These are phyloP conservation scores for Caenorhabditis sulstoni DNA, from an alignment of 2,888 invertebrate genomes.

Conservation along the genomic window DNA sequence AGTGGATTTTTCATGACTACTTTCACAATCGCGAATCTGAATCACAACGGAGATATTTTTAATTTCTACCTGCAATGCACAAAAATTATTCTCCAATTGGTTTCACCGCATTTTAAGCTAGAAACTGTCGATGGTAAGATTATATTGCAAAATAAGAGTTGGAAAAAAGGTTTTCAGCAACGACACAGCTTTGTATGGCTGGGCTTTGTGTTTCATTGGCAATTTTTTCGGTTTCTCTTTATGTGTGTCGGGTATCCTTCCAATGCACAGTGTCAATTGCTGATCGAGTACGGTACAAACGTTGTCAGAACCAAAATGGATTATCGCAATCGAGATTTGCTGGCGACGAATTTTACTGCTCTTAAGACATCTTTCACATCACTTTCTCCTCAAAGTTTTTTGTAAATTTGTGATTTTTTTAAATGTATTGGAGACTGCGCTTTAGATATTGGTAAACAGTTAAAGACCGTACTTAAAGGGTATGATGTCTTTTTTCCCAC, in stretches of 20 bases:
- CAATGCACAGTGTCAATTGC: slow-evolving; percentile 54
- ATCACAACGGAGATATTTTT: slow-evolving; percentile 28
- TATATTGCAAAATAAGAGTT: neutral
- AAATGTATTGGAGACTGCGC: too few relatives aligned
- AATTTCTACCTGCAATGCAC: slow-evolving; percentile 38
- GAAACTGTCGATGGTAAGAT: slow-evolving; percentile 45
- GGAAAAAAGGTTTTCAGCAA: slow-evolving; percentile 39
- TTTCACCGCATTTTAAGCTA: slow-evolving; percentile 23
- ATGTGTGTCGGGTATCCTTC: slow-evolving; percentile 52
- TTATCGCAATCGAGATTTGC: slow-evolving; percentile 31
- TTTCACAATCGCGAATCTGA: slow-evolving; percentile 47
- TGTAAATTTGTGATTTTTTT: neutral
- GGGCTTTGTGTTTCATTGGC: slow-evolving; percentile 20
- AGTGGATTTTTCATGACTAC: slow-evolving; percentile 17
- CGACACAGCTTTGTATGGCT: slow-evolving; percentile 45
- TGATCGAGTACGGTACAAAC: slow-evolving; percentile 46
- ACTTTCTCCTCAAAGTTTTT: neutral
- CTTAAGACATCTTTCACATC: slow-evolving; percentile 1
- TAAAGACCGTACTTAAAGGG: too few relatives aligned
- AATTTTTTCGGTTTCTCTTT: slow-evolving; percentile 36
- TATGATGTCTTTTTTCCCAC: too few relatives aligned
- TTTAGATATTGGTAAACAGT: too few relatives aligned
- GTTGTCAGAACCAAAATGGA: slow-evolving; percentile 20
- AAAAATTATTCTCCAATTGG: slow-evolving; percentile 3
- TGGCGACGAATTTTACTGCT: slow-evolving; percentile 48